Percentiles rank a stretch among this genome's conserved stretches.
Conservation (phyloP, 2,797 vertebrate genomes). For the Margarornis squamiger region DNA sequence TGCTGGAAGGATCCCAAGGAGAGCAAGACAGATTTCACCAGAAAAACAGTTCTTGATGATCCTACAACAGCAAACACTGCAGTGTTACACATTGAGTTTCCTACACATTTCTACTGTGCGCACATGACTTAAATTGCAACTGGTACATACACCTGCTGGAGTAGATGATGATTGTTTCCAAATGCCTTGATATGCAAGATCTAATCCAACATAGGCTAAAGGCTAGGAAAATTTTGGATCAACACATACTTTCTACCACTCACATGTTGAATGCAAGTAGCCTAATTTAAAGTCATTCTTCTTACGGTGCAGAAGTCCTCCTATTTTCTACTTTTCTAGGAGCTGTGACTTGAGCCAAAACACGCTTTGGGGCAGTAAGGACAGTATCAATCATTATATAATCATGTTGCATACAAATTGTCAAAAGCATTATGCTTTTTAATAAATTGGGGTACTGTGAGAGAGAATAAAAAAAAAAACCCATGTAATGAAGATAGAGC, state of each 20-base stretch:
- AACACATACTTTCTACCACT: neutral
- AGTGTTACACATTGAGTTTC: accelerated
- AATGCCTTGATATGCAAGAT: neutral
- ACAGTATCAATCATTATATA: neutral
- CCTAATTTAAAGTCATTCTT: neutral
- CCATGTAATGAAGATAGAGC: neutral
- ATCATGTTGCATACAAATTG: neutral
- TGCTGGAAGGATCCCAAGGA: neutral
- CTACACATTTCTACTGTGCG: neutral
- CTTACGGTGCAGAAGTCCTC: neutral
- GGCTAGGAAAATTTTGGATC: neutral
- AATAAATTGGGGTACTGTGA: neutral
- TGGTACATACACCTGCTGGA: neutral
- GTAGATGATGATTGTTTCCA: neutral
- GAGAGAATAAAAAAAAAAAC: neutral
- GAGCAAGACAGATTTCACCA: neutral
- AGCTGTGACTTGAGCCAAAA: neutral
- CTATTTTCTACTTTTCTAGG: neutral
- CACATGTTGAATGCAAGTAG: neutral
- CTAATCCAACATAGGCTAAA: neutral
- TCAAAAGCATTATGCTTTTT: neutral
- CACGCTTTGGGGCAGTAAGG: neutral
- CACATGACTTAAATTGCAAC: neutral
- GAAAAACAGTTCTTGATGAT: neutral
- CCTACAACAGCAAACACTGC: neutral